Conservation (phyloP, 2,888 invertebrate genomes). For the Hemistola chrysoprasaria region DNA sequence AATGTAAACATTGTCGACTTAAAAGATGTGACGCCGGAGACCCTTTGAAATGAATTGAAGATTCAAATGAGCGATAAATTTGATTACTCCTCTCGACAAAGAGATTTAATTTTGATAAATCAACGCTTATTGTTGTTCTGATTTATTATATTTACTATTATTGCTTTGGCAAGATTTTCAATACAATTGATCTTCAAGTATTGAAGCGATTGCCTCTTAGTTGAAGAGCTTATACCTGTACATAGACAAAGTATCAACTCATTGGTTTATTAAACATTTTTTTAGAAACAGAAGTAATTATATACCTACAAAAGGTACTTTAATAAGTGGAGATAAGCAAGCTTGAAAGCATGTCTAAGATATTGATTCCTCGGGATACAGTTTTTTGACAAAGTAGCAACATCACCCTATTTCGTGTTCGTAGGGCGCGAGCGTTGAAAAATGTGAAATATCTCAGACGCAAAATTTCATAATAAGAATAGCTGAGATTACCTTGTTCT, state of each 20-base stretch:
- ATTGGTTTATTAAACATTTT: too few species aligned
- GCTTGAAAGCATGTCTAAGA: too few species aligned
- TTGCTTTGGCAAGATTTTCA: slow-evolving; percentile 42
- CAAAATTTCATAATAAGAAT: slow-evolving; percentile 78
- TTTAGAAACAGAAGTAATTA: too few species aligned
- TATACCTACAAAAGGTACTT: too few species aligned
- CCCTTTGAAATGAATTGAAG: slow-evolving; percentile 68
- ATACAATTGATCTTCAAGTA: slow-evolving; percentile 32
- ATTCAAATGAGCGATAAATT: slow-evolving; percentile 78
- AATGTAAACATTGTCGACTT: slow-evolving; percentile 18
- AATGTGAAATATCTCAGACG: slow-evolving; percentile 74
- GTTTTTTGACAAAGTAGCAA: slow-evolving; percentile 57
- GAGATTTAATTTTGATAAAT: slow-evolving; percentile 80
- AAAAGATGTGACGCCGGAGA: slow-evolving; percentile 22
- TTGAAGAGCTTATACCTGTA: too few species aligned
- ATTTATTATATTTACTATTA: slow-evolving; percentile 58
- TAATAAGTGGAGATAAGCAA: too few species aligned
- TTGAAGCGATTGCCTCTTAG: slow-evolving; percentile 21
- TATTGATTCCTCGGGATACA: slow-evolving; percentile 38
- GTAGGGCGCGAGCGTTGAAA: slow-evolving; percentile 64
- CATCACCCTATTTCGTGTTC: slow-evolving; percentile 52
- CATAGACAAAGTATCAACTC: too few species aligned
- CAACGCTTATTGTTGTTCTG: slow-evolving; percentile 68
- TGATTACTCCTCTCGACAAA: slow-evolving; percentile 73
- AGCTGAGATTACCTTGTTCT: slow-evolving; percentile 75